These are phyloP conservation scores for Siniperca undulata DNA, from an alignment of 2,797 vertebrate genomes.

Conservation along the genomic window DNA sequence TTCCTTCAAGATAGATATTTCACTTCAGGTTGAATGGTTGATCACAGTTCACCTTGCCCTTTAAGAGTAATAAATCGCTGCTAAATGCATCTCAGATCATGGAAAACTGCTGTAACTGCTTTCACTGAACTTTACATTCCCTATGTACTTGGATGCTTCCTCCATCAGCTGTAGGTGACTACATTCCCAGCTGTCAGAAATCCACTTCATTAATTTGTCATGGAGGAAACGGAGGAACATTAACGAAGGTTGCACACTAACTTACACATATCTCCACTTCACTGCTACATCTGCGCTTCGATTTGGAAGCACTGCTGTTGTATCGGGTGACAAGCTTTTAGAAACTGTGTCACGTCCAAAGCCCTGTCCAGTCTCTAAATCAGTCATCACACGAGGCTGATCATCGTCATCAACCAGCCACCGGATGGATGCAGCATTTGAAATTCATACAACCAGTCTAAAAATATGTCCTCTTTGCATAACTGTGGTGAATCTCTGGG, in stretches of 20 bases:
- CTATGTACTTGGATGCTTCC: neutral
- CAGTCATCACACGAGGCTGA: neutral
- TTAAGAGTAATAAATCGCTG: conserved; percentile 19
- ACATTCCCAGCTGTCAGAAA: conserved; percentile 22
- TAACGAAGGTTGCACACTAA: conserved; percentile 4
- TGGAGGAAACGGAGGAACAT: neutral
- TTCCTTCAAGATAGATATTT: neutral
- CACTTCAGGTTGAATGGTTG: neutral
- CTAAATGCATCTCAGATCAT: conserved; percentile 8
- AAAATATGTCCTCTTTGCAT: conserved; percentile 25
- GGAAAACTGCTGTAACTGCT: neutral
- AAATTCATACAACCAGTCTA: conserved; percentile 36
- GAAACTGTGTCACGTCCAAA: conserved; percentile 8
- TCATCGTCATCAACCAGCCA: conserved; percentile 19
- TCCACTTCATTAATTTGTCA: conserved; percentile 11
- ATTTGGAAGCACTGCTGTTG: neutral
- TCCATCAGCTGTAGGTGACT: neutral
- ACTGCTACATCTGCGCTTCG: neutral
- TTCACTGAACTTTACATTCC: conserved; percentile 26
- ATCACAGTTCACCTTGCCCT: neutral
- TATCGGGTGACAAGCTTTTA: conserved; percentile 10
- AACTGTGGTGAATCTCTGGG: conserved; percentile 18
- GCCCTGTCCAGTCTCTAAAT: conserved; percentile 4
- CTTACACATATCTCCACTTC: conserved; percentile 6
- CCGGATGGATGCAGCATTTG: conserved; percentile 47